Conservation (phyloP, 2,888 invertebrate genomes). For the Allophyes oxyacanthae region DNA sequence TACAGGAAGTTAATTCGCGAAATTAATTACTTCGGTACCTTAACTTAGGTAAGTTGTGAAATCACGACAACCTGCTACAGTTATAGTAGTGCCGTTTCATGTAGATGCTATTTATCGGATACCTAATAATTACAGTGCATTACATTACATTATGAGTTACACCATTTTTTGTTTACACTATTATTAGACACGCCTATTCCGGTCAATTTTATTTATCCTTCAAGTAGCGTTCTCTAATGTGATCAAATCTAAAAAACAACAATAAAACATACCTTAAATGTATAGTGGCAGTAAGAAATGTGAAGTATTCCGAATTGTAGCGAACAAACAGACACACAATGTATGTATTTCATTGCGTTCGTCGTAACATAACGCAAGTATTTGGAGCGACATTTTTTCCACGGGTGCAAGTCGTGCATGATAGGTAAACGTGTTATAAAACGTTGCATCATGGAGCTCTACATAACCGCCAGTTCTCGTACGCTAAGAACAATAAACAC, state of each 20-base stretch:
- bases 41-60: conserved; percentile 40
- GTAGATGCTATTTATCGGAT: conserved; percentile 33
- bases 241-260: conserved; percentile 30
- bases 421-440: conserved; percentile 62
- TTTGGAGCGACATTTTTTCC: conserved; percentile 59
- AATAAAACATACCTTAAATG: conserved; percentile 30
- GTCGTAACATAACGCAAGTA: conserved; percentile 49
- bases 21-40: conserved; percentile 51
- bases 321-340: conserved; percentile 28
- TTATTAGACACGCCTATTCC: conserved; percentile 31
- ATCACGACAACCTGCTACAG: conserved; percentile 35
- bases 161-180: conserved; percentile 24
- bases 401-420: conserved; percentile 47
- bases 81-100: conserved; percentile 36
- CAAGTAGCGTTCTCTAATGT: conserved; percentile 13
- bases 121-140: conserved; percentile 32
- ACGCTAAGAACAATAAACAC: conserved; percentile 77
- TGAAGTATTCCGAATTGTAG: conserved; percentile 28
- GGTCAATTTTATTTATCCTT: conserved; percentile 30
- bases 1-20: conserved; percentile 49
- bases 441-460: conserved; percentile 68
- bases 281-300: conserved; percentile 18
- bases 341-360: conserved; percentile 33
- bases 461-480: conserved; percentile 73
- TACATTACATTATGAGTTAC: conserved; percentile 12